Evolutionary conservation across 1,140 invertebrate genomes (phyloP), one percentile per base, ranked within the genome.

Genomic region (Anoplophora glabripennis): DNA sequence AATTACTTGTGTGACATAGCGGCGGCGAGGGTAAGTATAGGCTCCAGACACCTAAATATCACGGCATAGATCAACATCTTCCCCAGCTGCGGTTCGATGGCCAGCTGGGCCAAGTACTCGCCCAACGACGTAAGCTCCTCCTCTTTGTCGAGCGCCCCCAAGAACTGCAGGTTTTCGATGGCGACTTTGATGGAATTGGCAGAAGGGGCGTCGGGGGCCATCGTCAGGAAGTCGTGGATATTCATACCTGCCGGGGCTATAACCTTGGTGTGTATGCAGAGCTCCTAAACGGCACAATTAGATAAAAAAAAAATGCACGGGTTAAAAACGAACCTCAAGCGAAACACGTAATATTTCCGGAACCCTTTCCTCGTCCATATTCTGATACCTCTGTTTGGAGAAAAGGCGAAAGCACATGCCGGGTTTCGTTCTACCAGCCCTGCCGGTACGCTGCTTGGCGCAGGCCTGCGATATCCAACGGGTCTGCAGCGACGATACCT

Each of bases 1-100:
- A 81, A 82, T 75, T 84, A 89, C 78, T 88, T 89, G 68, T 93
- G 87, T 1, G 89, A 85, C 52, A 98, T 78, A 40, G 86, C 84
- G 71, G 93, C 92, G 9, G 93, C 93, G 45, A 99, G 90, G 0
- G 94, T 98, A 17, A 99, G 76, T 18, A 99, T 83, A 4, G 96
- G 96, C 79, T 98, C 94, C 1, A 99, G 76, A 73, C 96, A 99
- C 74, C 94, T 94, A 28, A 99, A 81, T 4, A 96, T 85, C 15
- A 94, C 87, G 2, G 91, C 87, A 73, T 93, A 95, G 1, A 99
- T 77, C 18, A 99, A 76, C 86, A 95, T 91, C 79, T 96, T 95
- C 3, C 92, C 93, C 10, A 95, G 80, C 66, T 90, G 84, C 1
- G 96, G 96, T 61, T 97, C 92, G 1, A 98, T 79, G 0, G 95